phyloP scores from a whole-genome alignment of 2,113 vertebrate genomes.

The Phocoena sinus region DNA sequence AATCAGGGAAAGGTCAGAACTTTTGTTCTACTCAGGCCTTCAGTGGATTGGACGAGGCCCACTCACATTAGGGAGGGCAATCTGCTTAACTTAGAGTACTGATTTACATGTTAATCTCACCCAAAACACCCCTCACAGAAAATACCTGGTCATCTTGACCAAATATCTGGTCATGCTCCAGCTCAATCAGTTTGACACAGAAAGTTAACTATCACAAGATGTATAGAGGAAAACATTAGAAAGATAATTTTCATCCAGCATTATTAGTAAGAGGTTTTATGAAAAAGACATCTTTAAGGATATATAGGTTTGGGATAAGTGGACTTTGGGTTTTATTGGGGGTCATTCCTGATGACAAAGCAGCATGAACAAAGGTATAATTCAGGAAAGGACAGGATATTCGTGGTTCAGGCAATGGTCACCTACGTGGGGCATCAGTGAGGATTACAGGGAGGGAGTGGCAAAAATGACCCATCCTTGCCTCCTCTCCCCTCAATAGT shows the following conservation, averaged over 20 bases:
- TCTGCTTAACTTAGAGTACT: background rate
- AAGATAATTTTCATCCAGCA: background rate
- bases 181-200: background rate
- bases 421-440: background rate
- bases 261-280: background rate
- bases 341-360: background rate
- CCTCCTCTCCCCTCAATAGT: background rate
- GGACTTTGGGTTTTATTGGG: background rate
- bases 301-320: background rate
- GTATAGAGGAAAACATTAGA: background rate
- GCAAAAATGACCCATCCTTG: background rate
- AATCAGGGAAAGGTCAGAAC: rapidly evolving
- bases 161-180: background rate
- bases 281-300: background rate
- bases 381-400: background rate
- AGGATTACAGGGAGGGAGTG: background rate
- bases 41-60: background rate
- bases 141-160: background rate
- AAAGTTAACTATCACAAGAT: background rate
- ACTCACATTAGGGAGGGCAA: background rate
- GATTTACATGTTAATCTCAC: background rate
- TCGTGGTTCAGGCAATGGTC: background rate
- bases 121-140: background rate
- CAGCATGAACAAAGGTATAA: background rate
- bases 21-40: background rate